Conservation (phyloP, 2,113 vertebrate species). For the Gallinago media region DNA sequence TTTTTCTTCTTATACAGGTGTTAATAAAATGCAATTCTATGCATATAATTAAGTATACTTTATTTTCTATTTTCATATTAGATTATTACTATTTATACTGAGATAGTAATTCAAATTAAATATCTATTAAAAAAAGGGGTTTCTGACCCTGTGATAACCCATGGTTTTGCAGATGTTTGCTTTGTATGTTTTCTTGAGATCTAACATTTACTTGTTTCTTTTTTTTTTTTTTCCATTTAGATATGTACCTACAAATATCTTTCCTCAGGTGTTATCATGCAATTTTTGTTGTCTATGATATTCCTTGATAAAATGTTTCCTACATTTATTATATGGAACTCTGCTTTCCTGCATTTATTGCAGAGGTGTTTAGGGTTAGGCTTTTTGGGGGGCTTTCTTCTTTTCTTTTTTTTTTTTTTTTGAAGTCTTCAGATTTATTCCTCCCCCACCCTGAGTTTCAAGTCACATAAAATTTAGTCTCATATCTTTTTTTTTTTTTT, state of each 20-base stretch:
- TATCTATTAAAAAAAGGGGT: neutral
- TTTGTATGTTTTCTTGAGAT: neutral
- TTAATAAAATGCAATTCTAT: neutral
- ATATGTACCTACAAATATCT: neutral
- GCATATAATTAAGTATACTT: neutral
- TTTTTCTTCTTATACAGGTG: neutral
- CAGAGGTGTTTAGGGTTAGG: neutral
- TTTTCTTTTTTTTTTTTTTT: fast-evolving
- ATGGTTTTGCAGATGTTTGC: neutral
- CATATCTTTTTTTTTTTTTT: neutral
- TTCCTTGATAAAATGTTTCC: neutral
- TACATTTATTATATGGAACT: neutral
- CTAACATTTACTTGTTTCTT: neutral
- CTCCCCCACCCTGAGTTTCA: neutral
- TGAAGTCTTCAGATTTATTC: neutral
- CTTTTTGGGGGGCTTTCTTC: fast-evolving
- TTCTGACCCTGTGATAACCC: neutral
- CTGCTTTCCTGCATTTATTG: neutral
- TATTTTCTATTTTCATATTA: neutral
- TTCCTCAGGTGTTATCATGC: neutral
- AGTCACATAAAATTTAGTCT: neutral
- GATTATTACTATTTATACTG: neutral
- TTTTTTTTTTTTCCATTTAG: neutral
- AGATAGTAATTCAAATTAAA: neutral
- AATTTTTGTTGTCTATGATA: neutral